Evolutionary conservation across 2,888 invertebrate species (phyloP).

Genomic region (Himalopsyche anomala): DNA sequence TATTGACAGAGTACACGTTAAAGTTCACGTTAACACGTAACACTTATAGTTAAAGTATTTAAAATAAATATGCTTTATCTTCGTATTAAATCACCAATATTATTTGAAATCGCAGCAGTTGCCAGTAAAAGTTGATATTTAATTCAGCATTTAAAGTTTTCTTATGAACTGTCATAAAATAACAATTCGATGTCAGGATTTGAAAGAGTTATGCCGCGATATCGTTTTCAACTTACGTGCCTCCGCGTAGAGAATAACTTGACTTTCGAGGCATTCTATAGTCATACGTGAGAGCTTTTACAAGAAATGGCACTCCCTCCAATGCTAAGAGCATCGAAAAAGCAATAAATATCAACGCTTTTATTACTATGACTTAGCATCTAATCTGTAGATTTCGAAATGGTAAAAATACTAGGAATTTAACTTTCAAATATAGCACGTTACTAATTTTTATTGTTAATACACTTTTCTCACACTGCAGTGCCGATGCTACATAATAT

Average conservation of each 20-base stretch:
- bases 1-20: too few species aligned
- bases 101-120: too few species aligned
- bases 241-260: slow-evolving; percentile 23
- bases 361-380: neutral
- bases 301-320: slow-evolving; percentile 41
- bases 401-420: neutral
- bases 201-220: neutral
- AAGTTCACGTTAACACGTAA: too few species aligned
- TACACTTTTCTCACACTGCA: neutral
- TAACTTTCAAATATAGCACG: neutral
- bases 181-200: neutral
- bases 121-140: too few species aligned
- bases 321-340: neutral
- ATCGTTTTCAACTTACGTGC: neutral
- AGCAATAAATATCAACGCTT: slow-evolving; percentile 37
- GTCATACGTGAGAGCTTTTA: slow-evolving; percentile 36
- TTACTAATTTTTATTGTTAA: neutral
- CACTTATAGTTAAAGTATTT: too few species aligned
- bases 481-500: too few species aligned
- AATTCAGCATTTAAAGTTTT: too few species aligned
- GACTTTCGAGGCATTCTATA: slow-evolving; percentile 18
- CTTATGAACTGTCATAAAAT: too few species aligned
- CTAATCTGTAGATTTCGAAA: slow-evolving; percentile 1
- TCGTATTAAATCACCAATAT: too few species aligned
- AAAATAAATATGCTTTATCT: too few species aligned